Base-by-base conservation (phyloP, 2,113 vertebrate genomes). In the Neolamprologus variostigma region DNA sequence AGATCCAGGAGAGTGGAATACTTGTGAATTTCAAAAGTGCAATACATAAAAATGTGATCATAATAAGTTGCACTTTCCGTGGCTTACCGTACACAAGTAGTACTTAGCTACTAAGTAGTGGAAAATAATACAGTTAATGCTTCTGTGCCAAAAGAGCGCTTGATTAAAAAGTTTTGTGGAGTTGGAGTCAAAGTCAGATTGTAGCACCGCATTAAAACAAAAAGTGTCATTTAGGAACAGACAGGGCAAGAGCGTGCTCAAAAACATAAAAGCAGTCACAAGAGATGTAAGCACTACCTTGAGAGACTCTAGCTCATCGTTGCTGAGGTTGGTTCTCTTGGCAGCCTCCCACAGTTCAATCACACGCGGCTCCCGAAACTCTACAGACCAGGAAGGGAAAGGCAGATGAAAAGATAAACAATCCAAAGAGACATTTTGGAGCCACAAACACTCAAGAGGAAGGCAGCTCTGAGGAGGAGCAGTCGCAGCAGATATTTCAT, bases 281-380 rank as follows among this genome's bases (percentile, higher is more conserved):
- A 26, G 45, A 57, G 26, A 94, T 93, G 82, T 2, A 78, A 61
- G 47, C 10, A 11, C 21, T 85, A 99, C 99, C 96, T 98, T 98
- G 19, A 99, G 97, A n/a, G 98, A 98, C 61, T 98, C 98, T 28
- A 99, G 97, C 85, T 99, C 98, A 4, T 98, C 97, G 21, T 96
- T 92, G 0, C 95, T 98, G 80, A 99, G 97, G 95, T 99, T 99
- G 59, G 97, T 92, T 3, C 96, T 95, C 95, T 96, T 97, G 26
- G 98, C 99, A 95, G 98, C 95, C 68, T 99, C 98, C 99, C 99
- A 99, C 92, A 99, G 95, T 54, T 99, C 98, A 35, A 98, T 97
- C 86, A 99, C 99, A 89, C 98, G 97, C 6, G 98, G 99, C 89
- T 99, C 98, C 83, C 97, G 97, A 63, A 99, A 99, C 91, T 98